These are phyloP conservation scores for Nudaria mundana DNA, from an alignment of 2,888 invertebrate genomes.

Conservation along the genomic window DNA sequence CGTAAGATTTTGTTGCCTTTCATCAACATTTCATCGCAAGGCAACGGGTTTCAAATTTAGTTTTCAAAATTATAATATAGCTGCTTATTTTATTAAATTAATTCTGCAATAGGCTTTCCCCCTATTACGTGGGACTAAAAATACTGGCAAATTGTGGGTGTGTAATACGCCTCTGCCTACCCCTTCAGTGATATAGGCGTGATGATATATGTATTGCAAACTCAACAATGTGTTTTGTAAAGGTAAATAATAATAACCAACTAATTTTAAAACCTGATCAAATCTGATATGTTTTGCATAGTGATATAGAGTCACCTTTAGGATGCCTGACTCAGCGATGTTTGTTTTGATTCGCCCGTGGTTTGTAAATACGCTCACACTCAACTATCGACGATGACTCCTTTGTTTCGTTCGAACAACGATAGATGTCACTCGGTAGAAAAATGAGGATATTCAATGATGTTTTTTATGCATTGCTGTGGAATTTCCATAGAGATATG, in stretches of 20 bases:
- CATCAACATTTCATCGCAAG: too few relatives aligned
- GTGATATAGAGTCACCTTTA: slow-evolving; percentile 30
- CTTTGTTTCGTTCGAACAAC: slow-evolving; percentile 21
- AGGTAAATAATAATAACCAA: slow-evolving; percentile 1
- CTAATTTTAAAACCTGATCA: slow-evolving; percentile 14
- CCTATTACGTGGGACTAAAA: too few relatives aligned
- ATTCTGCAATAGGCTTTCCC: too few relatives aligned
- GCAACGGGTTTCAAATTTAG: too few relatives aligned
- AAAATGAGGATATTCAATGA: slow-evolving; percentile 9
- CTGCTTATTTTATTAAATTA: too few relatives aligned
- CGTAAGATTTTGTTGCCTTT: too few relatives aligned
- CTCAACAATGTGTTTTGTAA: not conserved
- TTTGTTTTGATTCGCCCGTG: slow-evolving; percentile 27
- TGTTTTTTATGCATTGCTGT: slow-evolving; percentile 8
- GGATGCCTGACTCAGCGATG: slow-evolving; percentile 23
- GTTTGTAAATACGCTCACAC: slow-evolving; percentile 25
- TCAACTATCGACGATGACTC: slow-evolving; percentile 22
- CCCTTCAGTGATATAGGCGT: too few relatives aligned
- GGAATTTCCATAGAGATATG: slow-evolving; percentile 8
- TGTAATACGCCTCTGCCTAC: too few relatives aligned
- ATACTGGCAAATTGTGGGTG: too few relatives aligned
- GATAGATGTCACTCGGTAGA: slow-evolving; percentile 27
- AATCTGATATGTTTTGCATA: slow-evolving; percentile 15
- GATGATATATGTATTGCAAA: too few relatives aligned
- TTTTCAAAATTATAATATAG: too few relatives aligned